phyloP scores from a whole-genome alignment of 1,140 invertebrate species.

The Zaprionus gabonicus region DNA sequence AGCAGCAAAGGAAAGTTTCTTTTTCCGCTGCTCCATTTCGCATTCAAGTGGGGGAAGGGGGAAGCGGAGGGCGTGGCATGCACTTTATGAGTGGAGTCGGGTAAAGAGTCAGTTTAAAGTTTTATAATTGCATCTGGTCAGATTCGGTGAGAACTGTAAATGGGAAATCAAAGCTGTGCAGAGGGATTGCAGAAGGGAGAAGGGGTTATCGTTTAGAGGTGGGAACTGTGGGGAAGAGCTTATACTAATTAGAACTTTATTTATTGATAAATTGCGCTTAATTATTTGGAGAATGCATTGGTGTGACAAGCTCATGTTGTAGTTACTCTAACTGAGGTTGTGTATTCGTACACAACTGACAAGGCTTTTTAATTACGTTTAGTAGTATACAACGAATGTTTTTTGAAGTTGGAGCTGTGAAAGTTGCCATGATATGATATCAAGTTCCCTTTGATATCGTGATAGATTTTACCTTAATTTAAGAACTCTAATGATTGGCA shows the following conservation, averaged over 20 bases:
- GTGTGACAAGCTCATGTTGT: too few relatives aligned
- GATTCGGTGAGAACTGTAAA: slow-evolving; percentile 1
- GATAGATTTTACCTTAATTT: not conserved
- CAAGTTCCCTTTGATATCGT: not conserved
- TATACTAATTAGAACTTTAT: not conserved
- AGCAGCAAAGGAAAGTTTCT: slow-evolving; percentile 35
- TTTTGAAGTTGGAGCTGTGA: too few relatives aligned
- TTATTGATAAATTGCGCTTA: not conserved
- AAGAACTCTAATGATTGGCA: too few relatives aligned
- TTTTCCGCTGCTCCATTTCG: slow-evolving; percentile 44
- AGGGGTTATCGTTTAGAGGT: not conserved
- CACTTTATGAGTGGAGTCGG: slow-evolving; percentile 31
- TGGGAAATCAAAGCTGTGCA: not conserved
- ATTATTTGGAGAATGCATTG: too few relatives aligned
- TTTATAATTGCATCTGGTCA: slow-evolving; percentile 38
- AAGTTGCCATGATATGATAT: not conserved
- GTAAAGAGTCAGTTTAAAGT: slow-evolving; percentile 34
- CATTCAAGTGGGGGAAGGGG: slow-evolving; percentile 4
- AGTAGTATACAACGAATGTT: too few relatives aligned
- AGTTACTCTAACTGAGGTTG: too few relatives aligned
- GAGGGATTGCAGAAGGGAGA: slow-evolving; percentile 32
- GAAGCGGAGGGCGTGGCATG: not conserved
- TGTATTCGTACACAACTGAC: too few relatives aligned
- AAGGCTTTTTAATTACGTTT: too few relatives aligned
- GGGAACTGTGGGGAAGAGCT: not conserved